Conservation (phyloP, 1,140 invertebrate species). For the Carcinoscorpius rotundicauda region DNA sequence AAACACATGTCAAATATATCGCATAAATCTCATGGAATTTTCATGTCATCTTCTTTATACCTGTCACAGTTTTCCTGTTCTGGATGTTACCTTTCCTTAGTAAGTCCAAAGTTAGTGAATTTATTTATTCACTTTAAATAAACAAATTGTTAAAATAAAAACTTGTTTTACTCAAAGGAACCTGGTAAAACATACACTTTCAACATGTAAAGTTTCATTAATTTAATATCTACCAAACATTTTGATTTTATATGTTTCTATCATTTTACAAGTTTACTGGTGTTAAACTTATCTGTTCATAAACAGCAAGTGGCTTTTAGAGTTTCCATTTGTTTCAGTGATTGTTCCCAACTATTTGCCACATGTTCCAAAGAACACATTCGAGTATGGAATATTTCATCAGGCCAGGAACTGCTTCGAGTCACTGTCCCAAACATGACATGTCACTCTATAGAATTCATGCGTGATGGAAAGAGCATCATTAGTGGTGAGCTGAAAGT, state of each 20-base stretch:
- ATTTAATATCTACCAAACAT: too few relatives aligned
- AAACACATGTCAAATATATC: conserved; percentile 63
- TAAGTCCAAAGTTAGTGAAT: conserved; percentile 34
- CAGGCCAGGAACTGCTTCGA: conserved; percentile 62
- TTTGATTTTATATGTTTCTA: too few relatives aligned
- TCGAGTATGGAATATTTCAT: conserved; percentile 63
- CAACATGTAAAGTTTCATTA: too few relatives aligned
- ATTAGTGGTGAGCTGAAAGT: conserved; percentile 44
- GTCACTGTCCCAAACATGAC: conserved; percentile 73
- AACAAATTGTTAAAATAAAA: too few relatives aligned
- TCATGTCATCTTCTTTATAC: conserved; percentile 55
- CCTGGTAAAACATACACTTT: too few relatives aligned
- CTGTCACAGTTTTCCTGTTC: conserved; percentile 64
- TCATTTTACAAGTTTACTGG: too few relatives aligned
- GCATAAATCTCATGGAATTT: conserved; percentile 56
- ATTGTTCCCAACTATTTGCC: conserved; percentile 56
- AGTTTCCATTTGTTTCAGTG: conserved; percentile 24
- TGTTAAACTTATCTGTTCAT: too few relatives aligned
- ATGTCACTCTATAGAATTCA: conserved; percentile 62
- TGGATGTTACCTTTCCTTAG: conserved; percentile 70
- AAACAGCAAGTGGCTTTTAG: too few relatives aligned
- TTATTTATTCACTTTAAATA: too few relatives aligned
- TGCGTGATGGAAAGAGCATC: conserved; percentile 61
- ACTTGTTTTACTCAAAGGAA: too few relatives aligned
- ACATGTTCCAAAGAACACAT: conserved; percentile 70